Evolutionary conservation across 2,113 vertebrate species (phyloP), one percentile per base, ranked within the genome.

Genomic region (Chlamydotis undulata): DNA sequence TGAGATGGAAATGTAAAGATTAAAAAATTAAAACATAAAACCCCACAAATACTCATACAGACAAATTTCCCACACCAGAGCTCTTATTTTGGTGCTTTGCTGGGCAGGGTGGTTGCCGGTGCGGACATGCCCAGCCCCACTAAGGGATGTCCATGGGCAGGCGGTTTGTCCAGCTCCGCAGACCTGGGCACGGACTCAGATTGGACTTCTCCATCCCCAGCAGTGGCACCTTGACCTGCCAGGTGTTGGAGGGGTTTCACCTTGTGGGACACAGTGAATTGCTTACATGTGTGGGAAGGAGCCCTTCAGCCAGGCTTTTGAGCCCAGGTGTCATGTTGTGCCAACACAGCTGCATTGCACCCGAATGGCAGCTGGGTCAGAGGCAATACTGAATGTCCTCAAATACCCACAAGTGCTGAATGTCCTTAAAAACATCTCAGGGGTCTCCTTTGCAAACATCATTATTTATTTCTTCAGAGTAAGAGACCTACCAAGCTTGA

Each of bases 121-220:
- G 45, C 9, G 39, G 28, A 47, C 0, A 0, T 37, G 37, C 6
- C 29, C 33, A 65, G 5, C 4, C 23, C 52, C n/a, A 55, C 28
- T 29, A n/a, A 49, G 10, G 50, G 37, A 13, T 3, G 1, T 14
- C 26, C 33, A 10, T 1, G 1, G 10, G 8, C 35, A 68, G 39
- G 28, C 0, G 4, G 25, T 39, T 76, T 67, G 4, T 35, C 23
- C 23, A 31, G 57, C 22, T 47, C 11, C 37, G 23, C 49, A 29
- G 17, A 39, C 23, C 47, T 28, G 65, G 25, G 9, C 60, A 61
- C 47, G 10, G 49, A 14, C 53, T 31, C 26, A 25, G 33, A 29
- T 56, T 39, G 19, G 25, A 19, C 1, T 1, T 10, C 55, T 63
- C 49, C 47, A 13, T 24, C 22, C 26, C 45, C 45, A 61, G 53